Evolutionary conservation across 2,797 vertebrate species (phyloP).

Genomic region (Buphagus erythrorhynchus): DNA sequence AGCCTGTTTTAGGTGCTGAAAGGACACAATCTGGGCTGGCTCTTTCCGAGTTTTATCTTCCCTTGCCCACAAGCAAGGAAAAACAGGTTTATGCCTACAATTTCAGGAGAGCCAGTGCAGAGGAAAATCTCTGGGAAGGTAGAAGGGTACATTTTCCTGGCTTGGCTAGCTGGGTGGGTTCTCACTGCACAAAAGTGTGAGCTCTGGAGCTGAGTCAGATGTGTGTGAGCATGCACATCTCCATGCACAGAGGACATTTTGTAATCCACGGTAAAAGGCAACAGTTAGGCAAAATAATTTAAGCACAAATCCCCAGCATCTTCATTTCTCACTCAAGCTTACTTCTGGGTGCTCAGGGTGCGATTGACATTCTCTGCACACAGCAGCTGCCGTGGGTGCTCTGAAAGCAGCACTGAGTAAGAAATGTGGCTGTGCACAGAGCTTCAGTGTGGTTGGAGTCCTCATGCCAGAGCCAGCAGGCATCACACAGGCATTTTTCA

Average conservation of each 20-base stretch:
- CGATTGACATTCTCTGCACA: background rate
- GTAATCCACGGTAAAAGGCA: background rate
- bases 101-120: background rate
- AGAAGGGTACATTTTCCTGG: background rate
- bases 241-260: background rate
- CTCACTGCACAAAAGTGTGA: background rate
- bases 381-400: background rate
- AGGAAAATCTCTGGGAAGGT: background rate
- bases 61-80: accelerated
- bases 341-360: background rate
- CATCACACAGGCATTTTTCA: background rate
- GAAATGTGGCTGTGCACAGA: background rate
- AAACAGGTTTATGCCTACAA: background rate
- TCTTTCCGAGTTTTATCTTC: background rate
- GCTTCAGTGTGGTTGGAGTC: background rate
- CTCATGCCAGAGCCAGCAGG: background rate
- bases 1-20: background rate
- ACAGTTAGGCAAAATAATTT: background rate
- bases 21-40: no score
- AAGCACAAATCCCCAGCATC: background rate
- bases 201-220: background rate
- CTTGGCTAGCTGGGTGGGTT: background rate
- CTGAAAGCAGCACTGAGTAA: accelerated
- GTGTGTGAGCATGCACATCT: background rate
- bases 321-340: background rate